A percentile compares a stretch with the other conserved stretches of the same genome.
Evolutionary conservation across 2,797 vertebrate genomes (phyloP).

Genomic region (Trichosurus vulpecula): DNA sequence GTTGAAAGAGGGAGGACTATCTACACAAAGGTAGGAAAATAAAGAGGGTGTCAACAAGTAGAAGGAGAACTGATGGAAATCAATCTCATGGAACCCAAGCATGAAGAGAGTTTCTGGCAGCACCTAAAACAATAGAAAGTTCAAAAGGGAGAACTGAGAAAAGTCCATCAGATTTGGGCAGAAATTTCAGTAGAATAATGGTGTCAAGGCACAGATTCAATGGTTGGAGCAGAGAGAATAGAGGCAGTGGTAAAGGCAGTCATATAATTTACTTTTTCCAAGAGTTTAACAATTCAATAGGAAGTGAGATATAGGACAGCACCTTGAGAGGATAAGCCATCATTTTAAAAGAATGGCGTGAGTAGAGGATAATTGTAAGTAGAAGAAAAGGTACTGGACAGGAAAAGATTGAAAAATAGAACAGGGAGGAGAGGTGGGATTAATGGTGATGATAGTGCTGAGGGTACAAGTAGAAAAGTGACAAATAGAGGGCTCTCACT

Average conservation of each 20-base stretch:
- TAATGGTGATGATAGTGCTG: too few relatives aligned
- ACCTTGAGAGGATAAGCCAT: neutral
- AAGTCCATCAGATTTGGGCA: neutral
- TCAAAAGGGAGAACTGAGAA: neutral
- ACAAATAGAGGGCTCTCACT: too few relatives aligned
- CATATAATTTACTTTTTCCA: neutral
- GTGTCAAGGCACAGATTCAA: neutral
- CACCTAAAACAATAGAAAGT: neutral
- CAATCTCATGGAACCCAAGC: neutral
- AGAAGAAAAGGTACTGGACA: too few relatives aligned
- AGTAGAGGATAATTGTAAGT: neutral
- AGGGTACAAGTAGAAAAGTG: too few relatives aligned
- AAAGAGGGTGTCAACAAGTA: neutral
- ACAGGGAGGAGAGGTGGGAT: too few relatives aligned
- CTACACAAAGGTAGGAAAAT: neutral
- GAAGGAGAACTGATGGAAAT: neutral
- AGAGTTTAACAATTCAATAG: neutral
- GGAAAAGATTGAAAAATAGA: too few relatives aligned
- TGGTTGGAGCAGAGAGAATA: neutral
- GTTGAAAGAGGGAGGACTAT: too few relatives aligned
- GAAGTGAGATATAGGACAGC: neutral
- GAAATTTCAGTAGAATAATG: neutral
- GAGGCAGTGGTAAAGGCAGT: neutral
- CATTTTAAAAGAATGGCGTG: neutral
- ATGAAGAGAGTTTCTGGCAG: neutral